These are phyloP conservation scores for Cyanoramphus novaezelandiae DNA, from an alignment of 2,113 vertebrate genomes.

Conservation along the genomic window DNA sequence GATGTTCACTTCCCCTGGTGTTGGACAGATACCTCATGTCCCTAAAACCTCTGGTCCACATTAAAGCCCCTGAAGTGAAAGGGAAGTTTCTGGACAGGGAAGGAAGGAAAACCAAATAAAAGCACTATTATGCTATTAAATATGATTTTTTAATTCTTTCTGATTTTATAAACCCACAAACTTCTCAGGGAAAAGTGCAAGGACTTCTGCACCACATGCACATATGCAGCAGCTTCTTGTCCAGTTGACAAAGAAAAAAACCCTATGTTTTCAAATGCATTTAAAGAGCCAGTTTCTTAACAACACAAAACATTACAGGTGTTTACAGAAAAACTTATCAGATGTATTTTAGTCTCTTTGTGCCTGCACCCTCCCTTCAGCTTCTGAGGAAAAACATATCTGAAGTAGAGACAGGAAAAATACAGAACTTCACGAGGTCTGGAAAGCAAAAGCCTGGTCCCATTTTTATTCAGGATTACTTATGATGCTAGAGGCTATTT, in stretches of 20 bases:
- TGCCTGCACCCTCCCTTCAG: neutral
- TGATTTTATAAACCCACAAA: neutral
- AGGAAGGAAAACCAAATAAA: neutral
- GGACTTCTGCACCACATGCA: neutral
- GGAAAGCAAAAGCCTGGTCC: constrained; percentile 20
- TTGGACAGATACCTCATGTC: neutral
- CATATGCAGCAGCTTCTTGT: neutral
- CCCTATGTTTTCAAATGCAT: neutral
- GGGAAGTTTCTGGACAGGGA: neutral
- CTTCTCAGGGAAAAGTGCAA: neutral
- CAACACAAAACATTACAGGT: neutral
- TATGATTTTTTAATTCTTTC: neutral
- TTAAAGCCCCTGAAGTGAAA: neutral
- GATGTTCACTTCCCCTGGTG: neutral
- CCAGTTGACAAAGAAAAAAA: neutral
- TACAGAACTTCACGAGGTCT: neutral
- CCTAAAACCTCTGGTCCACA: neutral
- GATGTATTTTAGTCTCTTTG: neutral
- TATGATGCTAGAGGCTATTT: neutral
- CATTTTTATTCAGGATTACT: neutral
- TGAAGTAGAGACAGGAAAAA: neutral
- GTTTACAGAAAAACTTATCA: neutral
- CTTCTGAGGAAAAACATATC: neutral
- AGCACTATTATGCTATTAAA: neutral
- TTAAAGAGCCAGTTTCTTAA: neutral